Conservation (phyloP, 2,113 vertebrate genomes). For the Microcebus murinus region DNA sequence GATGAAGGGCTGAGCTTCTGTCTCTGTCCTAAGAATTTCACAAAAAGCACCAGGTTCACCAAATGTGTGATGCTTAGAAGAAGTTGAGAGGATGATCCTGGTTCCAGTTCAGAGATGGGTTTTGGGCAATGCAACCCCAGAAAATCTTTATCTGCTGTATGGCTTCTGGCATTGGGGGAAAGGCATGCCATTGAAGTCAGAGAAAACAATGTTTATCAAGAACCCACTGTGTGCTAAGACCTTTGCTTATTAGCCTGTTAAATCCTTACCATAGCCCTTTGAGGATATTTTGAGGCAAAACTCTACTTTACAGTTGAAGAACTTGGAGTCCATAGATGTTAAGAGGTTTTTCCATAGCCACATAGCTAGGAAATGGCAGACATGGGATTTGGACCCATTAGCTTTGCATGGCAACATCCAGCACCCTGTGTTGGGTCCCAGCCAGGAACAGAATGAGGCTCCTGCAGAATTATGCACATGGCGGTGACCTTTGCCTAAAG, state of each 20-base stretch:
- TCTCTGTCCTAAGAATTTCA: not conserved
- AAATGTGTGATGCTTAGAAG: not conserved
- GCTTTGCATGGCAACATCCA: not conserved
- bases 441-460: not conserved
- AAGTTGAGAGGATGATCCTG: not conserved
- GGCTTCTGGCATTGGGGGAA: not conserved
- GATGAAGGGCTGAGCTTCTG: not conserved
- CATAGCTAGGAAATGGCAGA: not conserved
- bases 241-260: not conserved
- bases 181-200: not conserved
- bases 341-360: not conserved
- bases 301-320: not conserved
- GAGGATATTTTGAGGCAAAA: not conserved
- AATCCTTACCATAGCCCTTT: not conserved
- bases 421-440: not conserved
- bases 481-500: not conserved
- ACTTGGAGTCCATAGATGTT: not conserved
- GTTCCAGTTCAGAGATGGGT: not conserved
- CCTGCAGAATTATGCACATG: not conserved
- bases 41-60: not conserved
- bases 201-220: not conserved
- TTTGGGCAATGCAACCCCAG: not conserved
- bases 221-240: not conserved
- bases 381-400: not conserved
- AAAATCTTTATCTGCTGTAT: not conserved